These are phyloP conservation scores for Kryptolebias marmoratus DNA, from an alignment of 2,113 vertebrate species.

Conservation along the genomic window DNA sequence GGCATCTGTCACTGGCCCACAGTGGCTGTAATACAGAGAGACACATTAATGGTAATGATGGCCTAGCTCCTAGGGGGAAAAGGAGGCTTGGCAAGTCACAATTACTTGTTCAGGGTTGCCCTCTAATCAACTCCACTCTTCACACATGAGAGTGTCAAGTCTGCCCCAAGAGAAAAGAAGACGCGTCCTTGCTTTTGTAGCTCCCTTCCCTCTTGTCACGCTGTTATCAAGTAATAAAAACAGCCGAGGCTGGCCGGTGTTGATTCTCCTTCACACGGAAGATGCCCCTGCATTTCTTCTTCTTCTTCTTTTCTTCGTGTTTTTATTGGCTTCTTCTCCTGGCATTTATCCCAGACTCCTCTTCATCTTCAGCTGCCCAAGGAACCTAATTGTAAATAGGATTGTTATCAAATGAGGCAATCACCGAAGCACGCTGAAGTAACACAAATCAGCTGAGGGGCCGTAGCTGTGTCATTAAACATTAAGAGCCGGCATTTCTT, in stretches of 20 bases:
- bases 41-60: constrained; percentile 72
- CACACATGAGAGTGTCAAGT: constrained; percentile 60
- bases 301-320: background rate
- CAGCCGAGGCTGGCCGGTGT: constrained; percentile 38
- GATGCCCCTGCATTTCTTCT: constrained; percentile 40
- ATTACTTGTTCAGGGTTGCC: constrained; percentile 60
- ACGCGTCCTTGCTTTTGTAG: constrained; percentile 29
- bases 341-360: constrained; percentile 45
- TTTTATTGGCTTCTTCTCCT: constrained; percentile 24
- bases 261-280: constrained; percentile 53
- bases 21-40: constrained; percentile 57
- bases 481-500: constrained; percentile 56
- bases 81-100: constrained; percentile 62
- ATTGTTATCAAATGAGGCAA: constrained; percentile 71
- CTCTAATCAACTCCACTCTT: constrained; percentile 70
- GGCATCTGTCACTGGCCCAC: constrained; percentile 52
- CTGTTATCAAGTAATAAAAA: constrained; percentile 63
- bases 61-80: constrained; percentile 38
- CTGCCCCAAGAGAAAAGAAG: constrained; percentile 35
- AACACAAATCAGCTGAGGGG: constrained; percentile 52
- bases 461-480: constrained; percentile 37
- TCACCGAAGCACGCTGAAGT: constrained; percentile 57
- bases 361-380: constrained; percentile 51
- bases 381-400: constrained; percentile 67
- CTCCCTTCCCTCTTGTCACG: constrained; percentile 49